Evolutionary conservation across 2,888 invertebrate genomes (phyloP), one percentile per base, ranked within the genome.

Genomic region (Tuberolachnus salignus): DNA sequence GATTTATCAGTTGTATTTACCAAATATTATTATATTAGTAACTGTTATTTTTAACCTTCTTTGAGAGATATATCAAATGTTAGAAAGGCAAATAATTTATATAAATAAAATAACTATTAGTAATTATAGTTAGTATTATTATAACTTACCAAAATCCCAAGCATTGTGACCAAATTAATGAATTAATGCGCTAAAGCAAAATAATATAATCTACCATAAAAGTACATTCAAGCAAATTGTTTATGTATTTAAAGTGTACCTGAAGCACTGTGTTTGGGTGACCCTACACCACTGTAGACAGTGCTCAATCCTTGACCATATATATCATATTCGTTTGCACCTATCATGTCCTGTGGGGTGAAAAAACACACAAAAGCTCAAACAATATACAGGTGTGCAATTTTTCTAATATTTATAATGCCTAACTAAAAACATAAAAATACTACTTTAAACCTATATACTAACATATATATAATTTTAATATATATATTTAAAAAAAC

Each of bases 271-370:
- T 59, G 59, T 78, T 78, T 78, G 49, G 78, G 78, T 59, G 78
- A 78, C 78, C 78, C 78, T 61, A 78, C 78, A 78, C 78, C 59
- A 57, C 57, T 69, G 78, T 78, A 78, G 78, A 78, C 78, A 78
- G 78, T 78, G 67, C 78, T 78, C 67, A 78, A 78, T 78, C 78
- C 78, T 78, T 78, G 78, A 78, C 69, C 78, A 69, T 78, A 78
- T 10, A 78, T 59, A 69, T 78, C 78, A 78, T 78, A 78, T 49
- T 78, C 78, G 67, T 78, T 78, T 51, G 34, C 78, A 46, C 78
- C 78, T 78, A 78, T 78, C 78, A 78, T 78, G 23, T 78, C 78
- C 78, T 78, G 67, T 78, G 49, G 61, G 59, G 59, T 34, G 67
- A 69, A 78, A 67, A 73, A 72, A 75, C 23, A 67, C 67, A 57